These are phyloP conservation scores for Channa argus DNA, from an alignment of 2,113 vertebrate genomes.

Conservation along the genomic window DNA sequence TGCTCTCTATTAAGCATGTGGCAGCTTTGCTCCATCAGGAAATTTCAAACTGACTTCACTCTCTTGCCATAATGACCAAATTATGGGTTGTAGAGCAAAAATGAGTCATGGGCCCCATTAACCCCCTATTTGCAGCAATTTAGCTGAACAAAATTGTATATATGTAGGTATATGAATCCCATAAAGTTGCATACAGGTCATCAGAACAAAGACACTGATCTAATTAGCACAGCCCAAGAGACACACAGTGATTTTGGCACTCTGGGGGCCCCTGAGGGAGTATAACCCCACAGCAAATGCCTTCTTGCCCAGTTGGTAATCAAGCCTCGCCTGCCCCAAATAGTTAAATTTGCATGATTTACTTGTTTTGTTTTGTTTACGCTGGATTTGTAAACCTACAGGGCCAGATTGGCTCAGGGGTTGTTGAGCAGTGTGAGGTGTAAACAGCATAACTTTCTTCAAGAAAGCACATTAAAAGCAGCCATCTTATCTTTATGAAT, in stretches of 20 bases:
- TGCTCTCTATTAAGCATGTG: conserved; percentile 33
- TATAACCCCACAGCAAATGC: neutral
- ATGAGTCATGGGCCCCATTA: neutral
- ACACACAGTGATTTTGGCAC: neutral
- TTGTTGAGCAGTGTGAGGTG: neutral
- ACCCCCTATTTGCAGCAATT: conserved; percentile 22
- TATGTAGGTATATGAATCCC: neutral
- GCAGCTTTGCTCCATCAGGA: conserved; percentile 22
- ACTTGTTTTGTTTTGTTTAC: neutral
- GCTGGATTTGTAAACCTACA: neutral
- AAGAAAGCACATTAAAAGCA: neutral
- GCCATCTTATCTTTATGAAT: neutral
- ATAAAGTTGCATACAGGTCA: conserved; percentile 1
- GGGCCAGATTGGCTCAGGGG: neutral
- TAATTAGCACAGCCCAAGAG: conserved; percentile 6
- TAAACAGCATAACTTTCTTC: neutral
- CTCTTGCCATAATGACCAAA: conserved; percentile 16
- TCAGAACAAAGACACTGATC: neutral
- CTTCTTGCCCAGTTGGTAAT: neutral
- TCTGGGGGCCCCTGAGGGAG: too few relatives aligned
- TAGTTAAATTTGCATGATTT: neutral
- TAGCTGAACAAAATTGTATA: conserved; percentile 1
- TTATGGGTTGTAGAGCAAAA: conserved; percentile 19
- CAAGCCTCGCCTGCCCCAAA: neutral
- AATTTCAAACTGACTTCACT: conserved; percentile 29